Conservation (phyloP, 2,888 invertebrate species). For the Biston betularia region DNA sequence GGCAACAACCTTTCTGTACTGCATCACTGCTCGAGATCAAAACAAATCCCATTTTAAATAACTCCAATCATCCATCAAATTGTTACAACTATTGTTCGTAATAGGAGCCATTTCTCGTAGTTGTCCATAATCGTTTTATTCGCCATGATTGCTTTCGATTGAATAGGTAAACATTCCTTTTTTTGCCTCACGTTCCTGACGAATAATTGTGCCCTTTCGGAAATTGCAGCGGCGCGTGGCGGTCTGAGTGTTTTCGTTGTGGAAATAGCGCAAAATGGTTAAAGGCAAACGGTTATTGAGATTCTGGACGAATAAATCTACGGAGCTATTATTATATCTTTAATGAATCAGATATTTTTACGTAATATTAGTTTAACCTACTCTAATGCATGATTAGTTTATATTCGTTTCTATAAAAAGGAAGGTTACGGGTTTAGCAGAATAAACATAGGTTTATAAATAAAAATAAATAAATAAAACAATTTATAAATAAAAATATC, state of each 20-base stretch:
- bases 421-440: no score
- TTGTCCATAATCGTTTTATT: conserved; percentile 72
- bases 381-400: no score
- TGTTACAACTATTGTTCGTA: conserved; percentile 53
- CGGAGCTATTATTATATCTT: no score
- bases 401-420: no score
- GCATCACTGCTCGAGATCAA: conserved; percentile 42
- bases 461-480: no score
- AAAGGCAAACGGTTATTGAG: conserved; percentile 24
- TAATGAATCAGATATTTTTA: neutral
- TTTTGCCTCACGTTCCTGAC: conserved; percentile 64
- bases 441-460: no score
- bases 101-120: conserved; percentile 59
- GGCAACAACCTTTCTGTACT: conserved; percentile 24
- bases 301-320: conserved; percentile 8
- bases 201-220: conserved; percentile 70
- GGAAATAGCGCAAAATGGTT: conserved; percentile 38
- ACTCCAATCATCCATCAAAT: conserved; percentile 48
- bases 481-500: no score
- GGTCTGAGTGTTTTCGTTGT: conserved; percentile 70
- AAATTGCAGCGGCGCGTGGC: conserved; percentile 75
- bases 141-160: conserved; percentile 69
- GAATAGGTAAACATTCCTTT: conserved; percentile 73
- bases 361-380: no score
- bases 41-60: conserved; percentile 44